These are phyloP conservation scores for Xiphophorus birchmanni DNA, from an alignment of 2,797 vertebrate species.

Conservation along the genomic window DNA sequence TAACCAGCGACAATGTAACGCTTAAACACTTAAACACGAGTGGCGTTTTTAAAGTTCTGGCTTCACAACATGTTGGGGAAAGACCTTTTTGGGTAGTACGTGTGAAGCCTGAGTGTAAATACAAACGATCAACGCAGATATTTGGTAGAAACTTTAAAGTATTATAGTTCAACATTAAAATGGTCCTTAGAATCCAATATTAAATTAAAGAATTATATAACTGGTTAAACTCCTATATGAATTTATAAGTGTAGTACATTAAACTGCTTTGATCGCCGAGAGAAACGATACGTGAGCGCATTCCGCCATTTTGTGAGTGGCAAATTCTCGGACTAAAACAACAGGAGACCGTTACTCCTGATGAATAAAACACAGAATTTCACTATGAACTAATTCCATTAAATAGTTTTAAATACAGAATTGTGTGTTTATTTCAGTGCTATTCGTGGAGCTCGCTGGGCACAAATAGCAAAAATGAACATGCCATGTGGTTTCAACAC, in stretches of 20 bases:
- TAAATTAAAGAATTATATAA: neutral
- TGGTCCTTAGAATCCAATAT: fast-evolving
- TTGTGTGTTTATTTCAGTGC: neutral
- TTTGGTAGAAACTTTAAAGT: neutral
- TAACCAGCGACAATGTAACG: neutral
- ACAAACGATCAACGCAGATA: fast-evolving
- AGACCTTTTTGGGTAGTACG: constrained; percentile 49
- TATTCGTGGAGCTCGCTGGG: neutral
- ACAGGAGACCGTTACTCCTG: neutral
- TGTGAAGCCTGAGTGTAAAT: constrained; percentile 59
- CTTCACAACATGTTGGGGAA: constrained; percentile 10
- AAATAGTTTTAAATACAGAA: neutral
- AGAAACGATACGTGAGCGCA: neutral
- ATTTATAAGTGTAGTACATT: neutral
- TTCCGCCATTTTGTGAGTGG: constrained; percentile 5
- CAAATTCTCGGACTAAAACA: neutral
- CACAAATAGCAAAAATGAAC: neutral
- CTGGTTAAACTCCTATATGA: neutral
- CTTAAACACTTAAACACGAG: neutral
- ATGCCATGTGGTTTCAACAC: neutral
- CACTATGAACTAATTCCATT: neutral
- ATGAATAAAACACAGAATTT: neutral
- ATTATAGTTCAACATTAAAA: neutral
- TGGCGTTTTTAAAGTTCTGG: neutral
- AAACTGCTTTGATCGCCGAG: neutral